Percentiles rank a stretch among this genome's conserved stretches.
Evolutionary conservation across 2,113 vertebrate genomes (phyloP).

Genomic region (Strix uralensis): DNA sequence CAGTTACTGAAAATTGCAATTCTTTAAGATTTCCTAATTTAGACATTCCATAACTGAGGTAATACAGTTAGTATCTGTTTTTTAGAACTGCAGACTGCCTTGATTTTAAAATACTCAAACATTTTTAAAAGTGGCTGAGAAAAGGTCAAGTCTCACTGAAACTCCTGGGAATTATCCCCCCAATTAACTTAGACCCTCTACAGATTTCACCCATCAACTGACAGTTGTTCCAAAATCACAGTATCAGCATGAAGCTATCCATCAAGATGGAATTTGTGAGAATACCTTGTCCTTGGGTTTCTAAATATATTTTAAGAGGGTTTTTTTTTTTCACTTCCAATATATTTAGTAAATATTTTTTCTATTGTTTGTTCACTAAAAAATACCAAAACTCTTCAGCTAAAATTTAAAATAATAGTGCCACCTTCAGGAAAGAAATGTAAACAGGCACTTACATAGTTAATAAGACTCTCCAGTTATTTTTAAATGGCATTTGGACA

Average conservation of each 20-base stretch:
- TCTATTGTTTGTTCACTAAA: neutral
- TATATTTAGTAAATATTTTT: neutral
- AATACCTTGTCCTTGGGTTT: neutral
- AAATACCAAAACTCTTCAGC: neutral
- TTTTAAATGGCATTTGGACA: neutral
- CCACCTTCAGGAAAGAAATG: slow-evolving; percentile 55
- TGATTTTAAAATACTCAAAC: neutral
- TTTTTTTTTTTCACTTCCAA: neutral
- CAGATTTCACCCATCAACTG: neutral
- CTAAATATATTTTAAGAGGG: neutral
- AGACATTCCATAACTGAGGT: neutral
- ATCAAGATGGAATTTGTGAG: neutral
- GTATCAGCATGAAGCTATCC: neutral
- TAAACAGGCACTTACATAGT: neutral
- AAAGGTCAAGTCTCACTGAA: neutral
- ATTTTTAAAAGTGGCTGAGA: neutral
- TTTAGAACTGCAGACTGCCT: neutral
- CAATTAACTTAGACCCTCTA: neutral
- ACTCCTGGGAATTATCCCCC: neutral
- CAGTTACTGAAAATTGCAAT: neutral
- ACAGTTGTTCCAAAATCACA: neutral
- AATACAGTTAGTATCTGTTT: neutral
- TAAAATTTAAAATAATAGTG: slow-evolving; percentile 41
- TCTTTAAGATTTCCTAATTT: neutral
- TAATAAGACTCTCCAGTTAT: neutral